Base-by-base conservation (phyloP, 2,888 invertebrate species). In the Loripinus fragilis region DNA sequence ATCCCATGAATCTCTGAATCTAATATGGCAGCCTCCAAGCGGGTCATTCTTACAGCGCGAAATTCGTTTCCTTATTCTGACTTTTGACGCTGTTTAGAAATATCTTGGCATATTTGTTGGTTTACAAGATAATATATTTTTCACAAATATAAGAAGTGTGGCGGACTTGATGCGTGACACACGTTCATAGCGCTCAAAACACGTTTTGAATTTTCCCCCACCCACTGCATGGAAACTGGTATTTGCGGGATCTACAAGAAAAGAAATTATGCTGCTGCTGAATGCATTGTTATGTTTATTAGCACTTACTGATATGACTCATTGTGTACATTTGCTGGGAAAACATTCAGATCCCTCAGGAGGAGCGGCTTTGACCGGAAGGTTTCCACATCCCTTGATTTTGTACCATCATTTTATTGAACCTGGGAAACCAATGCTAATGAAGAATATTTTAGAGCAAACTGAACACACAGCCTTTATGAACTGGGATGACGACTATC, bases 361-460 rank as follows among this genome's bases (percentile, higher is more conserved):
- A 52, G 70, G 87, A 20, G 80, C 89, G 8, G 83, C 86, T 1
- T 80, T 89, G 23, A 86, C 86, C 17, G 88, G 88, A n/a, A 86
- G 85, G 17, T 90, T 91, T 71, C 90, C 91, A 10, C 81, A 83
- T 0, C 89, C 93, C 5, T 52, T 55, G 41, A 86, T 85, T 2
- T 90, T 92, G 79, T 91, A 87, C 74, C 73, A 86, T 20, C 82
- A 90, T 65, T 92, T 91, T 85, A 88, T 91, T 15, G 81, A 83
- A 33, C 74, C 81, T 7, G 83, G 88, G 30, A 80, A 86, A 64
- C 91, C 91, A 17, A 71, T 92, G 7, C 71, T 91, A n/a, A 90
- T 92, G 86, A 89, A 86, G 74, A 83, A 85, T 69, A 89, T 87
- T 7, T 76, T 91, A 5, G 71, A 78, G 41, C 86, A 87, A 8